phyloP scores from a whole-genome alignment of 2,888 invertebrate genomes.

The Luffia ferchaultella region DNA sequence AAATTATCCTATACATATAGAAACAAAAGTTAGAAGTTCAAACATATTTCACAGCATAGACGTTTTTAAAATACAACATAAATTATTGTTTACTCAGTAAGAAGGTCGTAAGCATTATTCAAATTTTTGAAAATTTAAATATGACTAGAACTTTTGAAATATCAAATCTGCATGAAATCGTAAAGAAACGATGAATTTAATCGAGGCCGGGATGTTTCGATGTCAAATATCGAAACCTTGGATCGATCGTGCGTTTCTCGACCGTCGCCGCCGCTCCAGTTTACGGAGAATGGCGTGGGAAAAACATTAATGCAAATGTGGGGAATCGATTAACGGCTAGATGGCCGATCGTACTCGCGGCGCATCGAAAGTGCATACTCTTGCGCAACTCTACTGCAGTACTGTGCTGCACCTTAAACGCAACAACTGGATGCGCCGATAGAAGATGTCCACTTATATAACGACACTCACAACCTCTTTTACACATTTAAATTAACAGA shows the following conservation, averaged over 20 bases:
- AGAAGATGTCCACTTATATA: neutral
- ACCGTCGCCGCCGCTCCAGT: conserved; percentile 44
- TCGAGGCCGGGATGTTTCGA: neutral
- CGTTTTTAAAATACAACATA: too few relatives aligned
- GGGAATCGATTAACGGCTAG: conserved; percentile 49
- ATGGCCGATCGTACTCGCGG: neutral
- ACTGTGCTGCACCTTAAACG: neutral
- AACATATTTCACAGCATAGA: too few relatives aligned
- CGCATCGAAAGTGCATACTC: conserved; percentile 11
- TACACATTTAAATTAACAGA: neutral
- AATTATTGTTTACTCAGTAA: too few relatives aligned
- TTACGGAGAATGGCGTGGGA: conserved; percentile 54
- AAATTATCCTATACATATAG: too few relatives aligned
- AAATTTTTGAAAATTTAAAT: too few relatives aligned
- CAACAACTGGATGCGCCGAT: neutral
- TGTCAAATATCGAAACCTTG: conserved; percentile 29
- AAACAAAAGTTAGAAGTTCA: too few relatives aligned
- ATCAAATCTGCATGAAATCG: too few relatives aligned
- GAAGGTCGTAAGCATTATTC: too few relatives aligned
- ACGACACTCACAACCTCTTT: neutral
- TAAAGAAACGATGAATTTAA: too few relatives aligned
- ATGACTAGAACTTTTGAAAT: too few relatives aligned
- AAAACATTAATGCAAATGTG: conserved; percentile 52
- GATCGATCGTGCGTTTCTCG: conserved; percentile 43
- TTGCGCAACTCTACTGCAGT: conserved; percentile 7